phyloP scores from a whole-genome alignment of 2,888 invertebrate species.

The Euclidia mi region DNA sequence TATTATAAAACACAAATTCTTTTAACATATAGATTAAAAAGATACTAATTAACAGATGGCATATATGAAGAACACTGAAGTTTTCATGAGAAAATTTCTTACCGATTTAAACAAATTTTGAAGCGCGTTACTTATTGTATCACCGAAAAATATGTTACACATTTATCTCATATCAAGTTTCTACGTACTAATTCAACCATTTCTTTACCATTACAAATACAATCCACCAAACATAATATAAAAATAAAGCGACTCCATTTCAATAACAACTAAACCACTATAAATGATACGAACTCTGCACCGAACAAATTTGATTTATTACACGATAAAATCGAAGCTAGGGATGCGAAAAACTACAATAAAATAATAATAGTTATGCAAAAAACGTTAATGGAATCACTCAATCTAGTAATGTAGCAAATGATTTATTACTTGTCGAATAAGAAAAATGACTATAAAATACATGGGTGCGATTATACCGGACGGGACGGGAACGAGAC shows the following conservation, averaged over 20 bases:
- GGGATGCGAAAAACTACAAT: constrained; percentile 50
- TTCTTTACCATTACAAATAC: too few relatives aligned
- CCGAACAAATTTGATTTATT: constrained; percentile 51
- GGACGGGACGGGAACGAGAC: constrained; percentile 59
- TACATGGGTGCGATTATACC: constrained; percentile 63
- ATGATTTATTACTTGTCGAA: constrained; percentile 85
- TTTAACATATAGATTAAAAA: too few relatives aligned
- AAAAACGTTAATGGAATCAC: constrained; percentile 86
- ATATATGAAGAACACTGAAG: too few relatives aligned
- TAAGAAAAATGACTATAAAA: constrained; percentile 88
- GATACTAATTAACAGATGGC: too few relatives aligned
- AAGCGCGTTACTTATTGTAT: too few relatives aligned
- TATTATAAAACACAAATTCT: too few relatives aligned
- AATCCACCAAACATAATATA: not conserved
- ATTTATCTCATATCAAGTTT: too few relatives aligned
- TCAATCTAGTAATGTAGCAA: constrained; percentile 87
- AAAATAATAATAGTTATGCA: constrained; percentile 81
- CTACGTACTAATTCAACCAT: too few relatives aligned
- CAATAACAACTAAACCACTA: constrained; percentile 20
- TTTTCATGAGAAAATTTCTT: too few relatives aligned
- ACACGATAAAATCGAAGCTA: constrained; percentile 47
- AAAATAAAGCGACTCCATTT: constrained; percentile 11
- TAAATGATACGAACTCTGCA: constrained; percentile 41
- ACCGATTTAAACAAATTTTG: too few relatives aligned
- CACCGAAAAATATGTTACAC: too few relatives aligned